Evolutionary conservation across 1,140 invertebrate species (phyloP), one percentile per base, ranked within the genome.

Genomic region (Hycleus cichorii): DNA sequence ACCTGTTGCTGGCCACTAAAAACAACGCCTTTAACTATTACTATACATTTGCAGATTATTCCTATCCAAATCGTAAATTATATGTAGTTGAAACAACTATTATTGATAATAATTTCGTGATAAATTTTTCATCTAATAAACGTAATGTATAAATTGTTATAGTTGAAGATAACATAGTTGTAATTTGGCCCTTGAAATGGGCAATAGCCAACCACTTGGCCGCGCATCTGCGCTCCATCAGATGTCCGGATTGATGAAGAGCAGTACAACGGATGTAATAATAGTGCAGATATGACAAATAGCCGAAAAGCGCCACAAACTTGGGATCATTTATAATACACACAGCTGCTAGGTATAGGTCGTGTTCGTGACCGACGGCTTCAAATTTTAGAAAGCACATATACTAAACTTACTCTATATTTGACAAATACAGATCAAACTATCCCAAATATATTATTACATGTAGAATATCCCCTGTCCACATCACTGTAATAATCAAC

Each of bases 291-390:
- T 73, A 71, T 72, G 70, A 73, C 72, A 71, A 72, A 73, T 73
- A 66, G 69, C 62, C 60, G 66, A 66, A 68, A 71, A 67, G 68
- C 70, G 66, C 69, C 70, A 65, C 72, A 71, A 73, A 73, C 66
- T 73, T 71, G 57, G 64, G 65, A 73, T 69, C 72, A 71, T 73
- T 73, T 73, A 73, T 73, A 72, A 71, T 65, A 71, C 65, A 68
- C 69, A 68, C 72, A 73, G 72, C 69, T 71, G 69, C 60, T 59
- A 58, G 54, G 58, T 50, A 56, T 60, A 62, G 64, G 64, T 63
- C 60, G 63, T 52, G 56, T 59, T 66, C 62, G 66, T 69, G 69
- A 70, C 68, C 68, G 60, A 64, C 62, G 58, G 56, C 51, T 57
- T 54, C 59, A 55, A 46, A 32, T 32, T 32, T 32, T 32, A 32